phyloP scores from a whole-genome alignment of 2,888 invertebrate species.

The Drosophila meridiana region DNA sequence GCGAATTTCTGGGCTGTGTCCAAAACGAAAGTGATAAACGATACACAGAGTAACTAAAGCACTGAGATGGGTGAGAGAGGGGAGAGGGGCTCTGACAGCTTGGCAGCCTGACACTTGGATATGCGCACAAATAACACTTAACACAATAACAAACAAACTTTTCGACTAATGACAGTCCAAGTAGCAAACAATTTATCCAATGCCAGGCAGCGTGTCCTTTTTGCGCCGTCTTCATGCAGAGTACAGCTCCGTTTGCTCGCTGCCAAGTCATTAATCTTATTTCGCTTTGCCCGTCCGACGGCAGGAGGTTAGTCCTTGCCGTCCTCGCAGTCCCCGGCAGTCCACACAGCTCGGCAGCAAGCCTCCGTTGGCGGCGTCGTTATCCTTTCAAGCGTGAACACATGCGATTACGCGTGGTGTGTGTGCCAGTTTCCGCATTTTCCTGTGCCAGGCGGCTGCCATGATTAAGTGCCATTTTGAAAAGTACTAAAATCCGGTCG shows the following conservation, averaged over 20 bases:
- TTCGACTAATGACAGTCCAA: constrained; percentile 83
- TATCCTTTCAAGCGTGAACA: constrained; percentile 84
- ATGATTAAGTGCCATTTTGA: constrained; percentile 85
- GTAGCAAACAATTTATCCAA: constrained; percentile 82
- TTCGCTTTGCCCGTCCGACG: constrained; percentile 70
- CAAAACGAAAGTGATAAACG: constrained; percentile 78
- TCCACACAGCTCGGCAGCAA: constrained; percentile 17
- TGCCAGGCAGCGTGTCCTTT: constrained; percentile 65
- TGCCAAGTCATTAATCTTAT: constrained; percentile 84
- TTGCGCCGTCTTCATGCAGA: constrained; percentile 24
- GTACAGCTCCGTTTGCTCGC: constrained; percentile 32
- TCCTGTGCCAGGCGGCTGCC: constrained; percentile 82
- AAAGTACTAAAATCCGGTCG: constrained; percentile 85
- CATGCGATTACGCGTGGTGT: constrained; percentile 83
- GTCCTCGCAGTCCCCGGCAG: constrained; percentile 7
- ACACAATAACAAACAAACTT: constrained; percentile 84
- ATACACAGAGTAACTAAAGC: constrained; percentile 43
- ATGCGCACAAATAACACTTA: constrained; percentile 83
- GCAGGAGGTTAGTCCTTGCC: constrained; percentile 34
- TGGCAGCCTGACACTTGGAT: constrained; percentile 76
- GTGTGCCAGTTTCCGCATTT: constrained; percentile 83
- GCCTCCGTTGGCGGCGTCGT: constrained; percentile 62
- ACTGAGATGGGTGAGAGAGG: constrained; percentile 16
- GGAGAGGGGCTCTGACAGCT: constrained; percentile 32
- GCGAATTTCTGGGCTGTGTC: constrained; percentile 51